Conservation (phyloP, 2,797 vertebrate genomes). For the Peromyscus nudipes region DNA sequence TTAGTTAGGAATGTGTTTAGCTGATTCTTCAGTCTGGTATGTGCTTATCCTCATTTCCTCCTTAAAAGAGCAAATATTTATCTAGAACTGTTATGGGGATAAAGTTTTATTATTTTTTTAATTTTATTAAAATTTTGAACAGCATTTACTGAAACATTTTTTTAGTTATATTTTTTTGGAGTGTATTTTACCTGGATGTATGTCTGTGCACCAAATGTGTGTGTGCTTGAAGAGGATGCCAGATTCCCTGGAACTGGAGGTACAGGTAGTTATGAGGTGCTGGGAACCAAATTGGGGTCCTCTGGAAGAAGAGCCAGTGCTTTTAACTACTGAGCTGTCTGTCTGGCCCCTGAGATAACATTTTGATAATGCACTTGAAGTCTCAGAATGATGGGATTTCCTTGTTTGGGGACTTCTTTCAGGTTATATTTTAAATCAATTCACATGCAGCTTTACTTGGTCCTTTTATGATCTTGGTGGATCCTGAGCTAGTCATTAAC, state of each 20-base stretch:
- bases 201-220: neutral
- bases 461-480: neutral
- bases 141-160: neutral
- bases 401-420: slow-evolving; percentile 22
- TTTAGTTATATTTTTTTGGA: neutral
- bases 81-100: neutral
- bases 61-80: slow-evolving; percentile 50
- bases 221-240: neutral
- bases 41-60: neutral
- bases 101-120: neutral
- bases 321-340: neutral
- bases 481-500: neutral
- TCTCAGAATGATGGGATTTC: neutral
- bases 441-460: neutral
- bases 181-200: neutral
- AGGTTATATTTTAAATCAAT: neutral
- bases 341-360: neutral
- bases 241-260: neutral
- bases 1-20: slow-evolving; percentile 37
- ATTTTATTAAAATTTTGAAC: neutral
- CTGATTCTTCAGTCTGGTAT: neutral
- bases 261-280: neutral
- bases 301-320: neutral
- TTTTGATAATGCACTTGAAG: slow-evolving; percentile 44
- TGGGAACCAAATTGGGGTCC: neutral